phyloP scores from a whole-genome alignment of 2,888 invertebrate species.

The Heteromurus nitidus region DNA sequence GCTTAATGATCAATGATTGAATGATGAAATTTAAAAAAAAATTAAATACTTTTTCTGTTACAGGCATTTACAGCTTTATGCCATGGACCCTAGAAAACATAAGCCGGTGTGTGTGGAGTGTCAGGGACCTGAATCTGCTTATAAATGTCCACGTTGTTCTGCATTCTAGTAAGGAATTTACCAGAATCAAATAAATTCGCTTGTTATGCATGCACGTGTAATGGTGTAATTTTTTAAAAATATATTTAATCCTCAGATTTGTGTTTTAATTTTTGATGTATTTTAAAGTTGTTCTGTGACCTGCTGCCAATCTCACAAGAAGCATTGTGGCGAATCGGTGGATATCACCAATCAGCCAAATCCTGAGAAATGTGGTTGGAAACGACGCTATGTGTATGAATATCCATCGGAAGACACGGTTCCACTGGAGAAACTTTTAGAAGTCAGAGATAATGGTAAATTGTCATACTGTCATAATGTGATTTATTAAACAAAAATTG shows the following conservation, averaged over 20 bases:
- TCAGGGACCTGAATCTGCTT: constrained; percentile 20
- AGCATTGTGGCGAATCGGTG: not conserved
- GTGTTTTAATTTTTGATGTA: not conserved
- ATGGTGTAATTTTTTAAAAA: not conserved
- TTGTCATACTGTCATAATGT: no score
- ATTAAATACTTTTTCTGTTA: no score
- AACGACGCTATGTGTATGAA: constrained; percentile 1
- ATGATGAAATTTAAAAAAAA: no score
- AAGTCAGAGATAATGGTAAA: constrained; percentile 42
- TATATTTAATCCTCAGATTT: not conserved
- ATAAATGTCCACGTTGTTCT: constrained; percentile 50
- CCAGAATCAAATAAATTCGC: not conserved
- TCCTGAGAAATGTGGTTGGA: not conserved
- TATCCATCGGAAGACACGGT: constrained; percentile 64
- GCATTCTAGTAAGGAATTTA: constrained; percentile 45
- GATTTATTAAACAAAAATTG: no score
- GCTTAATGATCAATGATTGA: no score
- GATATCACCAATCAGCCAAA: not conserved
- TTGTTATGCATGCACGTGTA: no score
- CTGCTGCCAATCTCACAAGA: constrained; percentile 64
- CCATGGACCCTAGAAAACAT: no score
- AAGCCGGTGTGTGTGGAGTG: constrained; percentile 13
- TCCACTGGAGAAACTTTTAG: constrained; percentile 30
- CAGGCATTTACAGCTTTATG: no score
- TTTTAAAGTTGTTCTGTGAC: constrained; percentile 62